These are phyloP conservation scores for Lasiurus cinereus DNA, from an alignment of 2,113 vertebrate genomes.

Conservation along the genomic window DNA sequence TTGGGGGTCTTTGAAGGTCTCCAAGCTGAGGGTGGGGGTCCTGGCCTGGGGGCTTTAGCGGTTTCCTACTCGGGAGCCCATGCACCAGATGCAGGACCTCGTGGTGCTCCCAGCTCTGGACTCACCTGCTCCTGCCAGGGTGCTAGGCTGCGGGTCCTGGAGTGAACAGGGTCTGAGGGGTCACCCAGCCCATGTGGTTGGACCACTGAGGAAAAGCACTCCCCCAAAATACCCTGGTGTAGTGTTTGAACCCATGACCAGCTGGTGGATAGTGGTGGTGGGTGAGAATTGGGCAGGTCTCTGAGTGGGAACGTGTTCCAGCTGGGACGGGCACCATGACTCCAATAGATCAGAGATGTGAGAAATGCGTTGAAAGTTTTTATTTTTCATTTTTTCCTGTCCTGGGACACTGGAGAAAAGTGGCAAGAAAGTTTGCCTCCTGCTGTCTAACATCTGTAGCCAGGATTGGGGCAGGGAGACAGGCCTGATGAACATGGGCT, in stretches of 20 bases:
- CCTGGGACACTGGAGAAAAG: conserved; percentile 26
- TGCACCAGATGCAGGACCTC: too few relatives aligned
- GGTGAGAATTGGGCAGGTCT: neutral
- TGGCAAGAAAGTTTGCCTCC: conserved; percentile 56
- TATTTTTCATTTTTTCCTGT: neutral
- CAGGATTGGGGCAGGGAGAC: neutral
- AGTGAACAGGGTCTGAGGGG: neutral
- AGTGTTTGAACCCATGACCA: neutral
- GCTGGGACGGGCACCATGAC: conserved; percentile 10
- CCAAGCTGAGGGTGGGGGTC: too few relatives aligned
- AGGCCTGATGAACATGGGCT: neutral
- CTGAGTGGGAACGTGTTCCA: neutral
- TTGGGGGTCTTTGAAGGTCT: too few relatives aligned
- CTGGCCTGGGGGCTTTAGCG: too few relatives aligned
- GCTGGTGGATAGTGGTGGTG: neutral
- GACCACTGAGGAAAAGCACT: neutral
- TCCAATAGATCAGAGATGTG: conserved; percentile 46
- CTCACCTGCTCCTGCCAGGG: too few relatives aligned
- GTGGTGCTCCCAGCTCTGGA: too few relatives aligned
- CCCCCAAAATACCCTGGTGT: neutral
- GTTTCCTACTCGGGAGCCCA: too few relatives aligned
- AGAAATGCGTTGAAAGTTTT: conserved; percentile 58
- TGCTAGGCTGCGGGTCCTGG: too few relatives aligned
- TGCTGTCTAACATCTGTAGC: neutral
- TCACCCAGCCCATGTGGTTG: neutral